Conservation (phyloP, 2,888 invertebrate genomes). For the Aleiodes leptofemur region DNA sequence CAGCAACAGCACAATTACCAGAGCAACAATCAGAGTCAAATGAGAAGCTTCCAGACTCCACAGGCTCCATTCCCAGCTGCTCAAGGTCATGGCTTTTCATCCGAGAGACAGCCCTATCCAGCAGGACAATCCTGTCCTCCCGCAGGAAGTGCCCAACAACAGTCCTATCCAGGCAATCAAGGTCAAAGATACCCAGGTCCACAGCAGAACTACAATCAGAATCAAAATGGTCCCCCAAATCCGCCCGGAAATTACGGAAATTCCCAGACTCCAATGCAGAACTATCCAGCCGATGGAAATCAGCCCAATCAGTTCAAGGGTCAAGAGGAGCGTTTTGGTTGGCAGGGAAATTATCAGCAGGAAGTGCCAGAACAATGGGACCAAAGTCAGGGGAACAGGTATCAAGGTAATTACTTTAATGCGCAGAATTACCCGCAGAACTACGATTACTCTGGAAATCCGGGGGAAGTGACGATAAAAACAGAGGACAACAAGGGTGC, state of each 20-base stretch:
- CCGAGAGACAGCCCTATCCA: constrained; percentile 37
- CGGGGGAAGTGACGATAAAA: constrained; percentile 44
- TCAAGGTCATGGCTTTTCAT: constrained; percentile 42
- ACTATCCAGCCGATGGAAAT: constrained; percentile 57
- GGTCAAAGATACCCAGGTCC: constrained; percentile 61
- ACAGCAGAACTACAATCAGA: constrained; percentile 49
- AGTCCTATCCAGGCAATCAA: constrained; percentile 38
- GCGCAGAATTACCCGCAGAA: constrained; percentile 55
- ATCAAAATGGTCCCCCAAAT: not conserved
- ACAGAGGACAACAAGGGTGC: constrained; percentile 48
- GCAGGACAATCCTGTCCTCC: constrained; percentile 51
- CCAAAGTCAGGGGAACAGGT: constrained; percentile 66
- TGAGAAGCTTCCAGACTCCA: too few species aligned
- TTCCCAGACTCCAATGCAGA: constrained; percentile 51
- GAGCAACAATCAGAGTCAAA: constrained; percentile 51
- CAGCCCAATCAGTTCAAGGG: constrained; percentile 62
- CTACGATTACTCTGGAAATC: constrained; percentile 48
- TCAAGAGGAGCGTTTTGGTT: constrained; percentile 65
- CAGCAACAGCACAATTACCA: constrained; percentile 50
- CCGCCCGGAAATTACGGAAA: not conserved
- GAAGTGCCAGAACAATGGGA: constrained; percentile 68
- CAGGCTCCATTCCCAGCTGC: constrained; percentile 47
- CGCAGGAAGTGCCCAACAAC: constrained; percentile 51
- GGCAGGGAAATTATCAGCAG: constrained; percentile 75
- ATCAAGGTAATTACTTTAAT: constrained; percentile 74